Percentiles rank a stretch among this genome's conserved stretches.
Conservation (phyloP, 2,113 vertebrate genomes). For the Lophotis ruficrista region DNA sequence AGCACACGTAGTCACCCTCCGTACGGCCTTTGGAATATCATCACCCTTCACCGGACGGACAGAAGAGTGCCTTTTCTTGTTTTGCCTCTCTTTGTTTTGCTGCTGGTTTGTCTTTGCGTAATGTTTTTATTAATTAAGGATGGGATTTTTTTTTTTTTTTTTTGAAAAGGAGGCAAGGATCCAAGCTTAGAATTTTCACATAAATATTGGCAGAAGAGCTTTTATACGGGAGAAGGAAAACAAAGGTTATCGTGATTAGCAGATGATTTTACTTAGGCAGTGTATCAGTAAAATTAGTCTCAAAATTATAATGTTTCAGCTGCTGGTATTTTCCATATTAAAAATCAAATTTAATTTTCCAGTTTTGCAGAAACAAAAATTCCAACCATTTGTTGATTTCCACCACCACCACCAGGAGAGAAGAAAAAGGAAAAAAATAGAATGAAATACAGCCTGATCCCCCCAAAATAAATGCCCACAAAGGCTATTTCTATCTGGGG, state of each 20-base stretch:
- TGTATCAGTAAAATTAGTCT: conserved; percentile 17
- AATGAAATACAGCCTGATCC: neutral
- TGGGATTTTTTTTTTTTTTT: neutral
- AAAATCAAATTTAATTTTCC: conserved; percentile 40
- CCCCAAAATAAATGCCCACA: neutral
- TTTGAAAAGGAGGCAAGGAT: neutral
- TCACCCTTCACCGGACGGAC: neutral
- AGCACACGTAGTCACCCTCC: neutral
- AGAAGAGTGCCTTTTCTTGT: neutral
- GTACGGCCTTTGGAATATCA: neutral
- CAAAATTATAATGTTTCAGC: neutral
- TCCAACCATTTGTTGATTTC: conserved; percentile 11
- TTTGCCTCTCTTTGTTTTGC: neutral
- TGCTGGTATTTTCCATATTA: conserved; percentile 19
- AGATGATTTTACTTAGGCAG: neutral
- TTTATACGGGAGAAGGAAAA: neutral
- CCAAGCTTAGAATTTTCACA: neutral
- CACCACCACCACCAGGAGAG: neutral
- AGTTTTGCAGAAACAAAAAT: conserved; percentile 33
- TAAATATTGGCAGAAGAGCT: neutral
- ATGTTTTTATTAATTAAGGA: neutral
- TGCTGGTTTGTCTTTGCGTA: neutral
- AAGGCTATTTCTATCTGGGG: neutral
- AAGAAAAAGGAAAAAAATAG: neutral
- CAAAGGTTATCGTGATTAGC: neutral